These are phyloP conservation scores for Anguilla obscura DNA, from an alignment of 2,797 vertebrate genomes.

Conservation along the genomic window DNA sequence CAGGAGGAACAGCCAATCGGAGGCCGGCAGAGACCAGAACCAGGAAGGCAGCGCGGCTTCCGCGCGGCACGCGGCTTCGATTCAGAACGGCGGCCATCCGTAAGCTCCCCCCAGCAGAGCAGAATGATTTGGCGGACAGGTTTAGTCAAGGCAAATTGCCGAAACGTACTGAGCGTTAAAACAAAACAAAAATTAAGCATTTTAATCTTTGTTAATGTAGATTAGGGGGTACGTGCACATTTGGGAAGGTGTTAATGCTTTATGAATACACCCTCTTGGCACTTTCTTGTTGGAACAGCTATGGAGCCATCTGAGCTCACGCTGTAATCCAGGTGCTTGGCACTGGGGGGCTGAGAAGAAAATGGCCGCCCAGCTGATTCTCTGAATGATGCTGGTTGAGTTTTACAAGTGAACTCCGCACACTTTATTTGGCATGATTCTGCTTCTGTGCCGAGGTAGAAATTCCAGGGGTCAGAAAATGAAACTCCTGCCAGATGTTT, in stretches of 20 bases:
- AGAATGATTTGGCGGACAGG: background rate
- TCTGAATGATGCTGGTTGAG: background rate
- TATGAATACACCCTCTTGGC: background rate
- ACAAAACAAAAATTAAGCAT: background rate
- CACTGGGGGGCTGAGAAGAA: background rate
- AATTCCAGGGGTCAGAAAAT: background rate
- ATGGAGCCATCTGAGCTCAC: background rate
- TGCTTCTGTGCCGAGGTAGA: background rate
- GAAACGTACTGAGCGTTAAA: too few relatives aligned
- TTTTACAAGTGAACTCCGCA: constrained; percentile 25
- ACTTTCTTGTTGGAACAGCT: background rate
- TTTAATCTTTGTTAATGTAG: background rate
- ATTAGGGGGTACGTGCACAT: background rate
- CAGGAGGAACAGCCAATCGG: constrained; percentile 57
- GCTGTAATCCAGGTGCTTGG: background rate
- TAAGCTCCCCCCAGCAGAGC: constrained; percentile 12
- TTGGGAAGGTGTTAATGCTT: background rate
- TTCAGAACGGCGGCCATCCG: constrained; percentile 26
- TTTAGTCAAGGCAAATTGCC: background rate
- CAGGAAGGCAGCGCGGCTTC: constrained; percentile 51
- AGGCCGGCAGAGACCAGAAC: constrained; percentile 55
- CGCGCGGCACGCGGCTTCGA: background rate
- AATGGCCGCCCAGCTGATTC: background rate
- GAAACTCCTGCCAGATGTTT: background rate
- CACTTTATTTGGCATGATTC: background rate